Percentiles rank a stretch among this genome's conserved stretches.
Evolutionary conservation across 2,888 invertebrate genomes (phyloP).

Genomic region (Saturnia pavonia): DNA sequence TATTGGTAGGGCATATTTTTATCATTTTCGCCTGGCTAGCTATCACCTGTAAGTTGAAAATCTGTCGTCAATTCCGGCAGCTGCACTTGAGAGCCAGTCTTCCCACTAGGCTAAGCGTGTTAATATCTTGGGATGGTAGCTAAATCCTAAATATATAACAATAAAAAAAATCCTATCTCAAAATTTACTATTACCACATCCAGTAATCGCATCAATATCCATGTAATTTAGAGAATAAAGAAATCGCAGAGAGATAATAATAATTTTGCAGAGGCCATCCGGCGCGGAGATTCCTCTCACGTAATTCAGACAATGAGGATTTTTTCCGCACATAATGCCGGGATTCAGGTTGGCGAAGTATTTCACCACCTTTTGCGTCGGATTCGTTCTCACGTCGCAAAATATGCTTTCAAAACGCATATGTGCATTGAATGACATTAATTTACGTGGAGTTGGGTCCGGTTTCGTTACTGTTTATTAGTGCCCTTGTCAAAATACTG

Average conservation of each 20-base stretch:
- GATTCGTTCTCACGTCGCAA: background rate
- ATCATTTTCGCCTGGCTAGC: too few relatives aligned
- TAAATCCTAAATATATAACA: too few relatives aligned
- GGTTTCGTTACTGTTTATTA: background rate
- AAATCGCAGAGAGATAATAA: constrained; percentile 61
- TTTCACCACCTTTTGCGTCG: constrained; percentile 18
- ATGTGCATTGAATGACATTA: background rate
- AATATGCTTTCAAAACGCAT: background rate
- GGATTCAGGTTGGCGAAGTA: constrained; percentile 25
- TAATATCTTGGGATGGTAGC: too few relatives aligned
- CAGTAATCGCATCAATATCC: constrained; percentile 35
- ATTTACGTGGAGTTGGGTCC: background rate
- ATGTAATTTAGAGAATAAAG: constrained; percentile 50
- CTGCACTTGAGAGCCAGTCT: too few relatives aligned
- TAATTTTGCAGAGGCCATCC: constrained; percentile 49
- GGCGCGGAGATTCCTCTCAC: constrained; percentile 59
- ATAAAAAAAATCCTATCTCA: background rate
- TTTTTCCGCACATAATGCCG: constrained; percentile 59
- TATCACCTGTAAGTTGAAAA: too few relatives aligned
- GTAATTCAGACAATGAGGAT: constrained; percentile 65
- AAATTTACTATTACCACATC: constrained; percentile 25
- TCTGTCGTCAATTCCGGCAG: too few relatives aligned
- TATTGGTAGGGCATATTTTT: too few relatives aligned
- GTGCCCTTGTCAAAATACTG: background rate
- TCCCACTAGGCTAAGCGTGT: too few relatives aligned